phyloP scores from a whole-genome alignment of 2,797 vertebrate genomes.

The Pantherophis alleghaniensis region DNA sequence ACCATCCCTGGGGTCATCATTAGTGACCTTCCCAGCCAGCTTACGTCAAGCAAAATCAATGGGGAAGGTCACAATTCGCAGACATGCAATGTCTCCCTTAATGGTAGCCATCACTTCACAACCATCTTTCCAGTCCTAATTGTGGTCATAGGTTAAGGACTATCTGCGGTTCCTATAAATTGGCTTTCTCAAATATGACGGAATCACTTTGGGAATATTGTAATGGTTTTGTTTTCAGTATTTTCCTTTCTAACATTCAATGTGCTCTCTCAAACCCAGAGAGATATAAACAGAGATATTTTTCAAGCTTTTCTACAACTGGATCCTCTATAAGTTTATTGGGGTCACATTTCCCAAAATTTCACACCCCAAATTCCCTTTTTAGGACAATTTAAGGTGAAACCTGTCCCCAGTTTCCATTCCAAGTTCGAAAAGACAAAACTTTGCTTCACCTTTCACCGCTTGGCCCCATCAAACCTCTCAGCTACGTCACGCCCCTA shows the following conservation, averaged over 20 bases:
- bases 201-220: background rate
- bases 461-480: background rate
- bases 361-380: background rate
- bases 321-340: background rate
- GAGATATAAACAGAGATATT: background rate
- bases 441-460: background rate
- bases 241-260: background rate
- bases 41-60: background rate
- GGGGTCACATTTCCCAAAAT: background rate
- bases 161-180: background rate
- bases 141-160: background rate
- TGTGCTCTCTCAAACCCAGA: background rate
- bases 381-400: background rate
- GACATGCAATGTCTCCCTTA: background rate
- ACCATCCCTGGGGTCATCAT: background rate
- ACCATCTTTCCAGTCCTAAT: background rate
- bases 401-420: background rate
- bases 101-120: background rate
- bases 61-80: background rate
- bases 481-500: background rate
- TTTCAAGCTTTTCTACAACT: background rate
- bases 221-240: background rate
- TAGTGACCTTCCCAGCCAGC: background rate
- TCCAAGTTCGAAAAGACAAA: background rate
- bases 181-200: background rate